Conservation (phyloP, 2,113 vertebrate species). For the Petrocephalus microphthalmus region DNA sequence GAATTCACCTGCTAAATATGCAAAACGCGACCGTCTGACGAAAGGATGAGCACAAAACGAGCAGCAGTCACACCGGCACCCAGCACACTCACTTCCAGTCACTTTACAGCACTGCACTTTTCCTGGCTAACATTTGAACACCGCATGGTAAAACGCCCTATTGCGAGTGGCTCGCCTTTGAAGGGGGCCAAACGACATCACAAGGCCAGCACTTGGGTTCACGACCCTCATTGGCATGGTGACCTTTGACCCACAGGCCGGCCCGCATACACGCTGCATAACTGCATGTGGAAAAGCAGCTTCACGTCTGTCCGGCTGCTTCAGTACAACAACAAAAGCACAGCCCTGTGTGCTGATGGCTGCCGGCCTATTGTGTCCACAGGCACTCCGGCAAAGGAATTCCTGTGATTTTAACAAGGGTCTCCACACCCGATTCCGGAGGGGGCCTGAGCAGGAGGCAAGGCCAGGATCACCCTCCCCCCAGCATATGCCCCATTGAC, state of each 20-base stretch:
- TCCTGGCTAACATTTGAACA: not conserved
- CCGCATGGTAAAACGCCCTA: not conserved
- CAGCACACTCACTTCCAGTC: not conserved
- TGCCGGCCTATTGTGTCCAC: not conserved
- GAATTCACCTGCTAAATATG: not conserved
- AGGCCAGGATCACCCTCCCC: not conserved
- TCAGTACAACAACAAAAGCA: not conserved
- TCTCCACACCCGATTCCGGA: conserved; percentile 35
- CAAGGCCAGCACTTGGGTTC: not conserved
- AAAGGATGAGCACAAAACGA: not conserved
- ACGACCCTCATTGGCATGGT: not conserved
- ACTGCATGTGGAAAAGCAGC: not conserved
- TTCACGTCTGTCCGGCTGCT: not conserved
- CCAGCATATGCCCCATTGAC: not conserved
- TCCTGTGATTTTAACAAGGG: conserved; percentile 30
- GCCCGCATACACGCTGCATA: not conserved
- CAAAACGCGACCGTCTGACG: not conserved
- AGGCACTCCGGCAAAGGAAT: conserved; percentile 31
- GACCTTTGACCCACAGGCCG: not conserved
- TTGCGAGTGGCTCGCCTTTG: not conserved
- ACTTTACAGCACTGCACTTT: not conserved
- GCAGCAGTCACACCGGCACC: not conserved
- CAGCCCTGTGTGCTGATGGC: not conserved
- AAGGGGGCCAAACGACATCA: not conserved
- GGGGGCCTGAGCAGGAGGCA: not conserved